phyloP scores from a whole-genome alignment of 2,113 vertebrate genomes.

The Tringa solitaria region DNA sequence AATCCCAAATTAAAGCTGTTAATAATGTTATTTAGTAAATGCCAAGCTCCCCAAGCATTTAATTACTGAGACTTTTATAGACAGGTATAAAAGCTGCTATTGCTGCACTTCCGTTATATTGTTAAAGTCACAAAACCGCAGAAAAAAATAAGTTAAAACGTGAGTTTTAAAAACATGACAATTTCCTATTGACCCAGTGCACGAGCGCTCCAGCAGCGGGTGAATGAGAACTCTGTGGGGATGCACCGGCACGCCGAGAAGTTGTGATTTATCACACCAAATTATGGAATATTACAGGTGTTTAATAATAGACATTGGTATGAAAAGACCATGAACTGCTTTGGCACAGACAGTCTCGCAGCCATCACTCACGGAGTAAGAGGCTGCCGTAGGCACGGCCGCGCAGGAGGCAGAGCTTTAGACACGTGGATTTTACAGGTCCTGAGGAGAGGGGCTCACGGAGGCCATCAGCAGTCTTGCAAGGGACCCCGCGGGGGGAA shows the following conservation, averaged over 20 bases:
- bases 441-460: not conserved
- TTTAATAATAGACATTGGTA: not conserved
- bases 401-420: not conserved
- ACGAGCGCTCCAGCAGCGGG: not conserved
- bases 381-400: not conserved
- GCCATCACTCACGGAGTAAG: not conserved
- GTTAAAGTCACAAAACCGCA: not conserved
- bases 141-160: not conserved
- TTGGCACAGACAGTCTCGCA: not conserved
- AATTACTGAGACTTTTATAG: conserved; percentile 40
- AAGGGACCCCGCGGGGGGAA: no score
- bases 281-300: not conserved
- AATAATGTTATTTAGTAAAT: conserved; percentile 56
- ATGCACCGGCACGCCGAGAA: not conserved
- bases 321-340: not conserved
- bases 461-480: no score
- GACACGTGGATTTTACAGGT: not conserved
- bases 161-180: not conserved
- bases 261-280: not conserved
- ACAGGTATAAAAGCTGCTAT: conserved; percentile 22
- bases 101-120: not conserved
- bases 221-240: not conserved
- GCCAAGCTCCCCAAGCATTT: conserved; percentile 51
- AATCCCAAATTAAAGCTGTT: conserved; percentile 54
- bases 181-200: not conserved